Base-by-base conservation (phyloP, 1,140 invertebrate species). In the Whitmania pigra region DNA sequence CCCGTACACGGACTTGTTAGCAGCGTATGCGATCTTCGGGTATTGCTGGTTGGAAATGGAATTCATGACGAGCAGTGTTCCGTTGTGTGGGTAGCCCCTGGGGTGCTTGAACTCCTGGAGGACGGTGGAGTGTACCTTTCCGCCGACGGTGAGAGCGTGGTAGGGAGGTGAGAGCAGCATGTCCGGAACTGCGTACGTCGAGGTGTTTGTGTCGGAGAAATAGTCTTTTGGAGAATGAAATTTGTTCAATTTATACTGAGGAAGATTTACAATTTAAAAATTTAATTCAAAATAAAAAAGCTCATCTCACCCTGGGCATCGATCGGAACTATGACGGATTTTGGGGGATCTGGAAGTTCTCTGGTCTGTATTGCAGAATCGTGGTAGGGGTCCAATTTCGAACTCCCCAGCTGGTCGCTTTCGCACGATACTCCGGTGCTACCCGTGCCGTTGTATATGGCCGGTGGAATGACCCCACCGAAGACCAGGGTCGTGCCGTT, bases 371-470 rank as follows among this genome's bases (percentile, higher is more conserved):
- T 77, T 11, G 43, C 43, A 17, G 43, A 49, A 71, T 77, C 78
- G 74, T 87, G 86, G 79, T 87, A 86, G 3, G 86, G 86, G 76
- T 87, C 86, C 75, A 86, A 85, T 78, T 87, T 87, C 15, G 86
- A 83, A 0, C 84, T 84, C 74, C 86, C 84, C 73, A 86, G 77
- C 69, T 76, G 75, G 83, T 55, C 77, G 31, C 63, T 49, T 36
- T 76, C 75, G 18, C 22, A 22, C 11, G 57, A 63, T 15, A 63
- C 22, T 31, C 57, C 57, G 22, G 57, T 63, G 29, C 22, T 63
- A 15, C 57, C 57, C 57, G 57, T 63, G 57, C 57, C 57, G 20
- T 31, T 63, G 57, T 63, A 63, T 3, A 63, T 63, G 29, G 29
- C 57, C 7, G 57, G 57, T 22, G 57, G 57, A 25, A 25, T 63